Evolutionary conservation across 1,140 invertebrate genomes (phyloP), one percentile per base, ranked within the genome.

Genomic region (Lerema accius): DNA sequence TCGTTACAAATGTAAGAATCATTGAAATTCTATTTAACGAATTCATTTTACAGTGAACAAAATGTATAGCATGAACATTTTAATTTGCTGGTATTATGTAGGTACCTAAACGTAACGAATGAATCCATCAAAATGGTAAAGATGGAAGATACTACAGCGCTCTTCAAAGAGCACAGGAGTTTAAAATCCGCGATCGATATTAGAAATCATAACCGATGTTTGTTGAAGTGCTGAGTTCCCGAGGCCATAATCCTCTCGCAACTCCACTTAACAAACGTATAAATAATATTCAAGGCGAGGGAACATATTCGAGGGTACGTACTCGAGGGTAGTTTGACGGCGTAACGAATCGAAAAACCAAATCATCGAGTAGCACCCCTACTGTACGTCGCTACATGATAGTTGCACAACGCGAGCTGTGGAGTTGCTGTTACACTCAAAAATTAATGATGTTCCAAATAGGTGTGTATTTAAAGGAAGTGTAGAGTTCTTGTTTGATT

Each of bases 311-410:
- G 84, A 84, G 84, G 86, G 84, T 85, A 82, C 76, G 73, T 71
- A 73, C 70, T 79, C 79, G 80, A 86, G 87, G 86, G 87, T 90
- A 89, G 86, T 89, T 90, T 89, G 87, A 85, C 86, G 78, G 87
- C 87, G 86, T 90, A 90, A 90, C 87, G 87, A 90, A 90, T 90
- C 87, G 87, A 86, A 88, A 90, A 90, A 90, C 87, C 87, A 90
- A 90, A 90, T 90, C 87, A 90, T 90, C 86, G 86, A 90, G 87
- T 89, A 80, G 84, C 84, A 84, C 87, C 87, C 87, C 87, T 89
- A 82, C 76, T 77, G 79, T 77, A 82, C 79, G 78, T 80, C 79
- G 82, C 79, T 88, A 84, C 82, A 85, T 87, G 87, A 89, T 90
- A 88, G 85, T 90, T 86, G 43, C 67, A 73, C 62, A 67, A 67